Conservation (phyloP, 1,140 invertebrate genomes). For the Drosophila kikkawai region DNA sequence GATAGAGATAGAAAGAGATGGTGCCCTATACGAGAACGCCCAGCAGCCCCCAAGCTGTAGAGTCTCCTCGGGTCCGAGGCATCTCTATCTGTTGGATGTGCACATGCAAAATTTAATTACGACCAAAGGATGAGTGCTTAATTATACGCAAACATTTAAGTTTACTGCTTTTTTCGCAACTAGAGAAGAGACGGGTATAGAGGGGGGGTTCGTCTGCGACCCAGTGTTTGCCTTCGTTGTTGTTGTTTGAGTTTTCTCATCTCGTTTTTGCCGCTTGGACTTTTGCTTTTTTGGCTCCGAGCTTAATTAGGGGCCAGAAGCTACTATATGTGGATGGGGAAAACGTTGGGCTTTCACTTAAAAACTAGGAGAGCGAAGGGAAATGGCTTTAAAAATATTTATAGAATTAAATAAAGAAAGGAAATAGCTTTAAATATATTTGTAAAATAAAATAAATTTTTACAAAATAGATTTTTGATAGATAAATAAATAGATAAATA, state of each 20-base stretch:
- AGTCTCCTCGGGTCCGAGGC: conserved; percentile 16
- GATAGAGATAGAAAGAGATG: not conserved
- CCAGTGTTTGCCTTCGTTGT: conserved; percentile 46
- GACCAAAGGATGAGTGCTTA: conserved; percentile 85
- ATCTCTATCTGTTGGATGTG: conserved; percentile 75
- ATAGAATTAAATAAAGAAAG: not conserved
- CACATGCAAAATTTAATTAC: conserved; percentile 85
- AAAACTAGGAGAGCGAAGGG: not conserved
- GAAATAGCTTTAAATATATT: not conserved
- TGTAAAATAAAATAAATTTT: not conserved
- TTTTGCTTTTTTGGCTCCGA: conserved; percentile 54
- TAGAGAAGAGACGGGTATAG: not conserved
- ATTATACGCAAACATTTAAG: conserved; percentile 85
- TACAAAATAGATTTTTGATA: not conserved
- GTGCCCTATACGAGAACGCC: conserved; percentile 7
- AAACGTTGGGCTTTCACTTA: not conserved
- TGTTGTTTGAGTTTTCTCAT: conserved; percentile 53
- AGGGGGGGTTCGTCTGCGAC: conserved; percentile 20
- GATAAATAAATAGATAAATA: too few relatives aligned
- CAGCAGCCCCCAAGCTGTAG: conserved; percentile 40
- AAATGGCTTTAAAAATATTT: too few relatives aligned
- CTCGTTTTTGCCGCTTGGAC: conserved; percentile 49
- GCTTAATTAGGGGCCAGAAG: conserved; percentile 46
- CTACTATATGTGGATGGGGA: not conserved
- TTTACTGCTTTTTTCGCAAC: conserved; percentile 78